Base-by-base conservation (phyloP, 2,113 vertebrate genomes). In the Fregetta grallaria region DNA sequence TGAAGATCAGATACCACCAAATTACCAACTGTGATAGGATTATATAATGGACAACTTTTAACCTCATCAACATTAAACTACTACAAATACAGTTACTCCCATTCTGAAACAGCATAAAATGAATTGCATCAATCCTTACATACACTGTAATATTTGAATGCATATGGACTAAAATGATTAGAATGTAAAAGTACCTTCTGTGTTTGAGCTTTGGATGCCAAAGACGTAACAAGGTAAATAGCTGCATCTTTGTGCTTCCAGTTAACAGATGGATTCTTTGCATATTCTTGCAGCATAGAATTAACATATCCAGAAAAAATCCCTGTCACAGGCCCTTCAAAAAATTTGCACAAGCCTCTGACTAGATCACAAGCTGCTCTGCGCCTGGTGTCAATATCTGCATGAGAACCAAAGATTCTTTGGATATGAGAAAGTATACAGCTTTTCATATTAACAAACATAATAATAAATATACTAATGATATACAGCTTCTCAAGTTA, bases 161-260 rank as follows among this genome's bases (percentile, higher is more conserved):
- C 25, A 47, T 4, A n/a, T 5, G 18, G 32, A 56, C 47, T 6
- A 38, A 85, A 73, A 50, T 1, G 3, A 92, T 63, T 0, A 84
- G 22, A 76, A 61, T 11, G 21, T 3, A 20, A 6, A 58, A 81
- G 49, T 97, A 99, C 99, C 99, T 99, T 99, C 96, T 99, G 99
- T 29, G 99, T 99, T 87, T 99, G 99, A 71, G 99, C 99, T 98
- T 99, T 99, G 15, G 99, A 99, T 45, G 99, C 99, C 96, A 99
- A 98, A 18, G 99, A 99, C 1, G 99, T 99, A 82, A 99, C 99
- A 80, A 99, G 98, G 96, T 99, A 99, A 97, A 99, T 99, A 49
- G 99, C 99, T 67, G 99, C 99, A 94, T 99, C 99, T 97, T 99
- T 99, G 97, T 99, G 99, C 94, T 99, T 99, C 99, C 99, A 99